Evolutionary conservation across 2,113 vertebrate species (phyloP).

Genomic region (Epinephelus cyanopodus): DNA sequence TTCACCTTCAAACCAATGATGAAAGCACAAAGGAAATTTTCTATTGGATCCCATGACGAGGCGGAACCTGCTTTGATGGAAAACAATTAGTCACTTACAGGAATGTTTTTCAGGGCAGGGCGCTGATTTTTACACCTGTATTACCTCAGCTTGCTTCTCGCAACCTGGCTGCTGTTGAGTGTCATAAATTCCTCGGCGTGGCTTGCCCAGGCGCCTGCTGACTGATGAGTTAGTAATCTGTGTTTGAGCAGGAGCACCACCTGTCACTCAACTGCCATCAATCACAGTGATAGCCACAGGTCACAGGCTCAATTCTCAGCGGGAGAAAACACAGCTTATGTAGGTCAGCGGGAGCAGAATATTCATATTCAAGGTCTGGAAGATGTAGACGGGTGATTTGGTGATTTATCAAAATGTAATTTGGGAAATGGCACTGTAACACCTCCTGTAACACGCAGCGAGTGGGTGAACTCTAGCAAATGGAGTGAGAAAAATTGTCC

Average conservation of each 20-base stretch:
- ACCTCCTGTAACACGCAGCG: no score
- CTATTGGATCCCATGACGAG: neutral
- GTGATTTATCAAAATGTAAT: neutral
- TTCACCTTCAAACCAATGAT: slow-evolving; percentile 3
- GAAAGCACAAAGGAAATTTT: neutral
- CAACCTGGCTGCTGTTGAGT: slow-evolving; percentile 12
- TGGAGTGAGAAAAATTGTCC: no score
- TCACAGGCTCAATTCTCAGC: slow-evolving; percentile 9
- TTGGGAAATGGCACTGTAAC: neutral
- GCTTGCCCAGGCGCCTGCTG: slow-evolving; percentile 50
- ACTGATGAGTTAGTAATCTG: slow-evolving; percentile 64
- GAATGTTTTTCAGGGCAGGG: slow-evolving; percentile 42
- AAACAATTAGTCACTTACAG: slow-evolving; percentile 66
- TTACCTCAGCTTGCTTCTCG: slow-evolving; percentile 17
- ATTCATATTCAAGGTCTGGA: slow-evolving; percentile 7
- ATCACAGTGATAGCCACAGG: slow-evolving; percentile 43
- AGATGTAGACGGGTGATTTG: neutral
- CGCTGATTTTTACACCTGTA: slow-evolving; percentile 49
- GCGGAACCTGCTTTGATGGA: slow-evolving; percentile 2
- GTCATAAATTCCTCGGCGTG: slow-evolving; percentile 68
- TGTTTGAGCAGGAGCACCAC: slow-evolving; percentile 45
- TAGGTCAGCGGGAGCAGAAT: slow-evolving; percentile 30
- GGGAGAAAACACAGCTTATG: slow-evolving; percentile 11
- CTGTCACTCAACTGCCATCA: slow-evolving; percentile 62
- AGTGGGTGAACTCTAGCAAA: no score